Evolutionary conservation across 2,797 vertebrate species (phyloP).

Genomic region (Notoglanidium macrostoma): DNA sequence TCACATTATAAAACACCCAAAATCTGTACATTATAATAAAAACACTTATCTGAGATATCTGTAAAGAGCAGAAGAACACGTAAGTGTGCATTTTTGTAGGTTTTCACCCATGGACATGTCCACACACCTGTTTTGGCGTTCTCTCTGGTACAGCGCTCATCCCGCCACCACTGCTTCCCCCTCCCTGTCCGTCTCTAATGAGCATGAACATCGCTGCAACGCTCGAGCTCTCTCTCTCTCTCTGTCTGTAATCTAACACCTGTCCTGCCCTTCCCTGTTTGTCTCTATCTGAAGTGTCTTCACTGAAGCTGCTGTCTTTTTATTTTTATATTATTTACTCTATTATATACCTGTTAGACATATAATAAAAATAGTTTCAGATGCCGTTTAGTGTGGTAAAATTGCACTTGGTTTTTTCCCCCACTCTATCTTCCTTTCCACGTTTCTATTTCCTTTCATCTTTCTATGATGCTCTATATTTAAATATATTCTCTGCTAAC

Average conservation of each 20-base stretch:
- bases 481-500: background rate
- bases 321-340: background rate
- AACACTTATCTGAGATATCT: background rate
- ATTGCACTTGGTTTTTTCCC: background rate
- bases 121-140: constrained; percentile 75
- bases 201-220: constrained; percentile 78
- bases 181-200: constrained; percentile 73
- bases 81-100: background rate
- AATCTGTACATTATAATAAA: background rate
- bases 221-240: constrained; percentile 47
- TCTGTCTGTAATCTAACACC: constrained; percentile 53
- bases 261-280: constrained; percentile 53
- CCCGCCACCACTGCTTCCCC: constrained; percentile 53
- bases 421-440: background rate
- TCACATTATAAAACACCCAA: background rate
- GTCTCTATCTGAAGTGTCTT: constrained; percentile 53
- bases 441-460: background rate
- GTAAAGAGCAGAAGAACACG: background rate
- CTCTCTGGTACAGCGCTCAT: constrained; percentile 66
- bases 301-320: background rate
- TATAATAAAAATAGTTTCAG: background rate
- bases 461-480: constrained; percentile 8
- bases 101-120: background rate
- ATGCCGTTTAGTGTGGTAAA: background rate
- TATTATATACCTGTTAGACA: background rate